Percentiles rank a stretch among this genome's conserved stretches.
phyloP scores from a whole-genome alignment of 2,888 invertebrate genomes.

The Pristionchus japonicus region DNA sequence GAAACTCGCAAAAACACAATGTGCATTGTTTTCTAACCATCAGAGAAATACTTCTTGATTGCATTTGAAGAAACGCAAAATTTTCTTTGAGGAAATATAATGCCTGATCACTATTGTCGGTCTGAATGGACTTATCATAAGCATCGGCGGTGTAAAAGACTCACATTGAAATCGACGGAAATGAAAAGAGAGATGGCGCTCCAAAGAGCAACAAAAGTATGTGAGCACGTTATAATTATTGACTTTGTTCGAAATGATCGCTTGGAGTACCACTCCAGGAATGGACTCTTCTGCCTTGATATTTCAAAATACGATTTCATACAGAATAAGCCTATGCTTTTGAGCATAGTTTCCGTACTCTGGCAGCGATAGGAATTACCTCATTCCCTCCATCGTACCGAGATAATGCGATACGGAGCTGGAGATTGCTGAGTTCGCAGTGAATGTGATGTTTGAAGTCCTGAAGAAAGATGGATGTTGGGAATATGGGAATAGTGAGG shows the following conservation, averaged over 20 bases:
- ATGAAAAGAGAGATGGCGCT: neutral
- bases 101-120: neutral
- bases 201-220: neutral
- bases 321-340: too few species aligned
- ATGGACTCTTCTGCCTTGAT: neutral
- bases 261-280: neutral
- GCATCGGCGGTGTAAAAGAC: too few species aligned
- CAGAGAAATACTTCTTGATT: neutral
- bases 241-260: neutral
- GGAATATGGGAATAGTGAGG: too few species aligned
- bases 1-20: neutral
- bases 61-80: neutral
- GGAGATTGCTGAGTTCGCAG: neutral
- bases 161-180: neutral
- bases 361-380: too few species aligned
- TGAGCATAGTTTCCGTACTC: too few species aligned
- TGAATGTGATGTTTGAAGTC: neutral
- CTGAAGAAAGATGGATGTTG: neutral
- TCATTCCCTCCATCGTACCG: constrained; percentile 32
- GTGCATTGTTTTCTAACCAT: neutral
- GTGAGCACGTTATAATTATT: neutral
- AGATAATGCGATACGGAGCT: constrained; percentile 15
- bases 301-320: too few species aligned
- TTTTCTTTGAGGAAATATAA: neutral
- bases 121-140: neutral